Evolutionary conservation across 2,888 invertebrate species (phyloP), one percentile per base, ranked within the genome.

Genomic region (Perithous albicinctus): DNA sequence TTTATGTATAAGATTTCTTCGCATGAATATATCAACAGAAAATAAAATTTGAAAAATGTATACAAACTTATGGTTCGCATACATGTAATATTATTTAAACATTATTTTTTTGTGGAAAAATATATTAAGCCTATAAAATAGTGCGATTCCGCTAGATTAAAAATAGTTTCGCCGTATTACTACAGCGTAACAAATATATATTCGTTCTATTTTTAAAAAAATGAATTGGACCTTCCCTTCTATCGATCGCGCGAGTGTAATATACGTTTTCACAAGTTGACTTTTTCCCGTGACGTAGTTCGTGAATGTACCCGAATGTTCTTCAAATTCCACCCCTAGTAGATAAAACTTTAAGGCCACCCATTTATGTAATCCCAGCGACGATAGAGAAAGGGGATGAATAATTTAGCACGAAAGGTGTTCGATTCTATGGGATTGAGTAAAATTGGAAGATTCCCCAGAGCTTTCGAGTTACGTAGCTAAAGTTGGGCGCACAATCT

Each of bases 401-500:
- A 79, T 79, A 74, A 79, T 74, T 79, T 69, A 8, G 51, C 23
- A 63, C 20, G 29, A 26, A 56, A 43, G 46, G 23, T 41, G 23
- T 63, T 63, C 67, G 51, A 2, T 32, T 23, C 63, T n/a, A 56
- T 18, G 15, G 35, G 41, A 63, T 69, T 32, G 43, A 54, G 20
- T 38, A 29, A 64, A 79, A 69, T 74, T 54, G 69, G 15, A 63
- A 23, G 56, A 63, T 69, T 54, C 35, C 26, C 18, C 23, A 35
- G 63, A 41, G 43, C 32, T 67, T 73, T 51, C 20, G 38, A n/a
- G 41, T 75, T 15, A 20, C 35, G 26, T 63, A 35, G 48, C 29
- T 72, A 51, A 15, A 56, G 51, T 26, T 48, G 32, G 26, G 32
- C 38, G 46, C 6, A 15, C 15, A 8, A 15, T 51, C 41, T 6